phyloP scores from a whole-genome alignment of 1,140 invertebrate genomes.

The Eriosoma lanigerum region DNA sequence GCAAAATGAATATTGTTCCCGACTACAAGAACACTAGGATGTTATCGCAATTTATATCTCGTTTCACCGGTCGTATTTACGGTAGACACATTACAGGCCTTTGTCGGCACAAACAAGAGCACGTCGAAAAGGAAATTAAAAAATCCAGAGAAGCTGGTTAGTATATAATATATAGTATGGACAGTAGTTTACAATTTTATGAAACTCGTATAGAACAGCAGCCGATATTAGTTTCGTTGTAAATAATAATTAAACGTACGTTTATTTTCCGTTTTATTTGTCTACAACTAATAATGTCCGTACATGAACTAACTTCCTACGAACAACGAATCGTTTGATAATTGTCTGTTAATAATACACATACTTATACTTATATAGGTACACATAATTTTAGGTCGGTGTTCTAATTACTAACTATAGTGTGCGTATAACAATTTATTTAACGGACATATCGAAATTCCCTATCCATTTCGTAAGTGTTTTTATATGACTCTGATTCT shows the following conservation, averaged over 20 bases:
- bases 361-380: not conserved
- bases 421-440: too few species aligned
- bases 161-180: constrained; percentile 14
- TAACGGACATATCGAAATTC: too few species aligned
- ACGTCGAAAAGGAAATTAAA: constrained; percentile 69
- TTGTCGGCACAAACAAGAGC: constrained; percentile 73
- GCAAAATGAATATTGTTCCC: constrained; percentile 76
- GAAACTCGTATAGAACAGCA: not conserved
- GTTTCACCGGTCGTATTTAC: constrained; percentile 88
- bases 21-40: constrained; percentile 92
- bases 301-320: too few species aligned
- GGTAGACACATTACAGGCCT: constrained; percentile 88
- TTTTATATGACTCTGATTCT: not conserved
- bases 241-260: not conserved
- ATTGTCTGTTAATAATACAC: too few species aligned
- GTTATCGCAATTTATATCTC: constrained; percentile 92
- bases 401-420: too few species aligned
- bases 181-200: not conserved
- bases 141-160: constrained; percentile 71
- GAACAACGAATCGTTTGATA: too few species aligned
- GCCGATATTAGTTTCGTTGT: not conserved
- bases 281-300: too few species aligned
- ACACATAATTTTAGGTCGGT: not conserved
- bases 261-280: constrained; percentile 1
- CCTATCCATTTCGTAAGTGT: too few species aligned